phyloP scores from a whole-genome alignment of 2,888 invertebrate species.

The Adelphocoris suturalis region DNA sequence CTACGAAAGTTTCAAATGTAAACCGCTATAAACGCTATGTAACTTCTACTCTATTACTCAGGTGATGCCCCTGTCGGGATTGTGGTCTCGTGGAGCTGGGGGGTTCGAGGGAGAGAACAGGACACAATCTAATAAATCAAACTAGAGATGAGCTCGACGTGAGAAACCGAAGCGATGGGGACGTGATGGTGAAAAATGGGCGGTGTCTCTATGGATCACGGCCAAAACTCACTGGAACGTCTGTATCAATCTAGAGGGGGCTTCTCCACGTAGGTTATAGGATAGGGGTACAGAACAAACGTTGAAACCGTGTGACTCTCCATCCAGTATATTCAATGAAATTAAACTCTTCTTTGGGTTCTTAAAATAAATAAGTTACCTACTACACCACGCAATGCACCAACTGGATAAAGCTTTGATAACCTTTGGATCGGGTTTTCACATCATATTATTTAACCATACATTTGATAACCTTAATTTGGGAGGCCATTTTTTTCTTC shows the following conservation, averaged over 20 bases:
- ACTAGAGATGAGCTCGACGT: conserved; percentile 2
- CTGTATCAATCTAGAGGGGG: conserved; percentile 23
- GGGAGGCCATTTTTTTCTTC: too few species aligned
- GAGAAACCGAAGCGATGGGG: neutral
- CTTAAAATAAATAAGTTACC: too few species aligned
- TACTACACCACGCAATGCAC: too few species aligned
- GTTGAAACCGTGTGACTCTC: neutral
- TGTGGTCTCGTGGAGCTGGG: neutral
- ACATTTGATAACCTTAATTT: too few species aligned
- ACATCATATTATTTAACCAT: too few species aligned
- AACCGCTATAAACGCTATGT: neutral
- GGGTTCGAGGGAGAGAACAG: neutral
- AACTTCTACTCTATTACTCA: neutral
- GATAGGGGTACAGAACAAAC: neutral
- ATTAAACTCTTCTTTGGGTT: too few species aligned
- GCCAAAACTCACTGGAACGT: conserved; percentile 24
- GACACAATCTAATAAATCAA: conserved; percentile 25
- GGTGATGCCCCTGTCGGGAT: neutral
- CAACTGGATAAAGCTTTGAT: too few species aligned
- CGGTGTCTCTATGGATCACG: conserved; percentile 12
- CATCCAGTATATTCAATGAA: too few species aligned
- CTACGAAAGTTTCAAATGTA: neutral
- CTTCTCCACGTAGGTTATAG: neutral
- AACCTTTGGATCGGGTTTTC: too few species aligned
- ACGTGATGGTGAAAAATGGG: conserved; percentile 33